A percentile compares a stretch with the other conserved stretches of the same genome.
These are phyloP conservation scores for Nothocercus nigrocapillus DNA, from an alignment of 2,113 vertebrate genomes.

Conservation along the genomic window DNA sequence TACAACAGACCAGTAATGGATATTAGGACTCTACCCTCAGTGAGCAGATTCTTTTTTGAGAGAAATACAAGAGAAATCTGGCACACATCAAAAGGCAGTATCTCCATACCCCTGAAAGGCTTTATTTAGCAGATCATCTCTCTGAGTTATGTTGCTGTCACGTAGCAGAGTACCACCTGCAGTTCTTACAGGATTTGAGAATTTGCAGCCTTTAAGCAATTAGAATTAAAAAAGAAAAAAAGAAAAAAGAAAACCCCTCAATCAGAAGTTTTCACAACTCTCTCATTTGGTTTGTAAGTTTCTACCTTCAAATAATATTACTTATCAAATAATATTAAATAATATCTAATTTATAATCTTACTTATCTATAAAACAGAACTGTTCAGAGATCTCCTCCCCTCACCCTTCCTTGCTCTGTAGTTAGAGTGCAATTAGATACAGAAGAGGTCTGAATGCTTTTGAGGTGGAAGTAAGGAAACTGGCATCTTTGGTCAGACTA, in stretches of 20 bases:
- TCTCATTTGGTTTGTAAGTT: background rate
- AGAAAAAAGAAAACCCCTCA: background rate
- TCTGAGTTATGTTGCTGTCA: background rate
- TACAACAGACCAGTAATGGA: background rate
- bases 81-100: background rate
- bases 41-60: background rate
- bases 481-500: background rate
- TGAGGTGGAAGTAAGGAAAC: background rate
- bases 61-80: slow-evolving; percentile 1
- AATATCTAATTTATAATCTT: too few relatives aligned
- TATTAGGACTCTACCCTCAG: background rate
- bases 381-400: background rate
- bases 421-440: background rate
- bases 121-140: background rate
- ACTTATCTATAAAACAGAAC: background rate
- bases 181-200: background rate
- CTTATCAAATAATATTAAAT: background rate
- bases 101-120: background rate
- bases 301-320: slow-evolving; percentile 7
- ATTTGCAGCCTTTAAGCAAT: background rate
- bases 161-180: background rate
- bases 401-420: too few relatives aligned
- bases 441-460: background rate
- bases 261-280: slow-evolving; percentile 15
- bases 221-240: background rate